Base-by-base conservation (phyloP, 35 echinoderm and acorn worm genomes). In the Diadema setosum region DNA sequence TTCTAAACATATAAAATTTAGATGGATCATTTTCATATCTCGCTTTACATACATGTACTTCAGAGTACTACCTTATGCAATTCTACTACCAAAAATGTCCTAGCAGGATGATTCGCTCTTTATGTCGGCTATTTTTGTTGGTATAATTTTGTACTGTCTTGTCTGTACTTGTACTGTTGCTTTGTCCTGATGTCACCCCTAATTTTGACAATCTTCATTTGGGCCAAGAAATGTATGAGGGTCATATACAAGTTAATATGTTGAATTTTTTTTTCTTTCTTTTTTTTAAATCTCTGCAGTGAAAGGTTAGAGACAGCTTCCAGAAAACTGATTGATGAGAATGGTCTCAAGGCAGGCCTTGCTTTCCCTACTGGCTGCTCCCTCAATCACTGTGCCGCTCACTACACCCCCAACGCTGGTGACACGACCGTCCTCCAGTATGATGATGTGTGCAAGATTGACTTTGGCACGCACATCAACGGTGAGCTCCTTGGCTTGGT, bases 381-480 rank as follows among this genome's bases (percentile, higher is more conserved):
- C 21, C 42, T 94, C 5, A 99, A 99, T 70, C 88, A 99, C 73
- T 99, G 96, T 58, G 96, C 96, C 46, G 96, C 96, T 26, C 96
- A 99, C 82, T 99, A 99, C 65, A 99, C 96, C 14, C 96, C 96
- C 25, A 94, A 99, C 84, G 86, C 89, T 83, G 96, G 93, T 35
- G 93, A 94, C 45, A 45, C 85, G 2, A 92, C 89, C 5, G 92
- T 94, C 2, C 65, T 94, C 27, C 65, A 99, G 52, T 94, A 94
- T 86, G 93, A 94, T 63, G 96, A 99, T 65, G 96, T 99, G 2
- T 99, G 96, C 76, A 99, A 99, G 89, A 94, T 99, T 58, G 96
- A 99, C 89, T 99, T 99, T 94, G 96, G 96, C 24, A 99, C 96
- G 5, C 96, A 99, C 69, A 92, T 99, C 46, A 99, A 99, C 92